phyloP scores from a whole-genome alignment of 2,888 invertebrate species.

The Macrophya annulata region DNA sequence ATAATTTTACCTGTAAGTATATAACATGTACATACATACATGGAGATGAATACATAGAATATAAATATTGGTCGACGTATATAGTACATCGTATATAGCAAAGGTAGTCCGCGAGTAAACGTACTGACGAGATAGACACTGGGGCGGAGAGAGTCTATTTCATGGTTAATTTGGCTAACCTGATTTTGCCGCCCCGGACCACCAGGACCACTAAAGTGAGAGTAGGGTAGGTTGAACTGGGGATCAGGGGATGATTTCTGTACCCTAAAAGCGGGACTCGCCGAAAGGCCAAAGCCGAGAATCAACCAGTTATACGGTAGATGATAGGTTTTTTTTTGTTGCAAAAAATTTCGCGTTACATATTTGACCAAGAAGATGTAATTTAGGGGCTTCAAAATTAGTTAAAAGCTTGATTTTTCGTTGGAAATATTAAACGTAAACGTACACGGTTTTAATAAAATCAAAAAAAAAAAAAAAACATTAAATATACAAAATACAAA shows the following conservation, averaged over 20 bases:
- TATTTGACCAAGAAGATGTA: background rate
- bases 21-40: background rate
- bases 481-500: no score
- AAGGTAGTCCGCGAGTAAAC: slow-evolving; percentile 48
- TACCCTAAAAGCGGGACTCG: slow-evolving; percentile 30
- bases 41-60: no score
- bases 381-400: background rate
- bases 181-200: slow-evolving; percentile 74
- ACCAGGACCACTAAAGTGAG: slow-evolving; percentile 68
- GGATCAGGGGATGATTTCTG: slow-evolving; percentile 48
- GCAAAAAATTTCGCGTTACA: background rate
- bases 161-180: slow-evolving; percentile 80
- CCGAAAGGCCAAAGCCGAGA: slow-evolving; percentile 15
- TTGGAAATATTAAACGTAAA: background rate
- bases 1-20: background rate
- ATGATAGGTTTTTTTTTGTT: background rate
- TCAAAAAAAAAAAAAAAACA: no score
- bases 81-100: background rate
- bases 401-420: background rate
- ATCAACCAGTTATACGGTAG: background rate
- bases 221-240: slow-evolving; percentile 62
- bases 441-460: no score
- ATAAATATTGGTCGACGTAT: slow-evolving; percentile 26
- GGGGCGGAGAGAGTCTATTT: slow-evolving; percentile 79
- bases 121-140: slow-evolving; percentile 67